phyloP scores from a whole-genome alignment of 2,797 vertebrate genomes.

The Spheniscus humboldti region DNA sequence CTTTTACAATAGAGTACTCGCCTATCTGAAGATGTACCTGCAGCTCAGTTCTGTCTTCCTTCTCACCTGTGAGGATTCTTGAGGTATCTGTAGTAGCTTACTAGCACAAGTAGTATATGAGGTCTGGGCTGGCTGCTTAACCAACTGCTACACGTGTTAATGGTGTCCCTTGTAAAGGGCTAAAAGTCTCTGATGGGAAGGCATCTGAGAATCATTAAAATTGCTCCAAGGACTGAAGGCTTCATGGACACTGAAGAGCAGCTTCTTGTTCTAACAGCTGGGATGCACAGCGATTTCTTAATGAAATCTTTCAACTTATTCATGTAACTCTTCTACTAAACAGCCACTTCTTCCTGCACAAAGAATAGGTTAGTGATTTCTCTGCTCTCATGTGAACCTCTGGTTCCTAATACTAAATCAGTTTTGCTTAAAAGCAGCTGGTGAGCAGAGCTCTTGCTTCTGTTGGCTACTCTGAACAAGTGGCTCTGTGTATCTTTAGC shows the following conservation, averaged over 20 bases:
- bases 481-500: background rate
- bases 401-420: background rate
- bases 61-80: background rate
- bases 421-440: background rate
- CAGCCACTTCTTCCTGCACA: background rate
- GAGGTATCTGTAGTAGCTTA: background rate
- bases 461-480: background rate
- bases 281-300: rapidly evolving
- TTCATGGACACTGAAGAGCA: background rate
- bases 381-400: background rate
- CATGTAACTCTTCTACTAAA: background rate
- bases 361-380: background rate
- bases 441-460: background rate
- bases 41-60: background rate
- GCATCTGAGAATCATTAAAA: background rate
- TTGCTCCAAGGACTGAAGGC: background rate
- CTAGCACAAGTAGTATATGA: background rate
- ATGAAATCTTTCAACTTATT: background rate
- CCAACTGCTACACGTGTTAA: background rate
- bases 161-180: background rate
- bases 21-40: background rate
- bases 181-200: background rate
- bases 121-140: background rate
- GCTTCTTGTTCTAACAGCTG: background rate
- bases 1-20: background rate